Percentiles rank a stretch among this genome's conserved stretches.
phyloP scores from a whole-genome alignment of 2,888 invertebrate species.

The Thera obeliscata region DNA sequence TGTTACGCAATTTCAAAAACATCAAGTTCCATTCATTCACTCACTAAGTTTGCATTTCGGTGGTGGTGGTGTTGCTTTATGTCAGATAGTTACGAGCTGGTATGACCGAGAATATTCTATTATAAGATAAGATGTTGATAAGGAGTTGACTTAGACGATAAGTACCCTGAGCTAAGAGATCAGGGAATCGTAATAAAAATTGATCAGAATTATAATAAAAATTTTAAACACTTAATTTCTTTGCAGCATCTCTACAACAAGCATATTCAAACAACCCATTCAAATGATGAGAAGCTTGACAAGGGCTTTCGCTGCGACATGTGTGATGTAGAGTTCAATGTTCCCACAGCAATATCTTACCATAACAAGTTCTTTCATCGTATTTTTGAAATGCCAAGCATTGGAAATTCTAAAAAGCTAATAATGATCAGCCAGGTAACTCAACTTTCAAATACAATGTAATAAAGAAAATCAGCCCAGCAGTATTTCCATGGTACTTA shows the following conservation, averaged over 20 bases:
- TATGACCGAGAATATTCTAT: no score
- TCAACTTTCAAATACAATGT: background rate
- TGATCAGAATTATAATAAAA: no score
- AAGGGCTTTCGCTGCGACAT: conserved; percentile 77
- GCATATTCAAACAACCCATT: conserved; percentile 80
- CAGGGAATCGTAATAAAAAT: no score
- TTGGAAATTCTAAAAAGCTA: conserved; percentile 75
- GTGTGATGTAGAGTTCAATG: conserved; percentile 84
- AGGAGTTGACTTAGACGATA: no score
- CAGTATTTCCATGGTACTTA: background rate
- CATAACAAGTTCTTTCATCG: conserved; percentile 82
- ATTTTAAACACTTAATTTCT: background rate
- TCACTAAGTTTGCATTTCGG: no score
- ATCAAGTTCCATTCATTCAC: no score
- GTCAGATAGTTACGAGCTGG: no score
- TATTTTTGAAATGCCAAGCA: conserved; percentile 68
- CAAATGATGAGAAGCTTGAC: conserved; percentile 44
- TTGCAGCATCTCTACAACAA: conserved; percentile 85
- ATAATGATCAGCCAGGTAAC: conserved; percentile 66
- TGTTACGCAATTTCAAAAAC: no score
- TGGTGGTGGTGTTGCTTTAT: no score
- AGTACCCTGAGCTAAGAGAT: no score
- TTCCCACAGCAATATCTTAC: conserved; percentile 83
- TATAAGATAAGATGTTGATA: no score
- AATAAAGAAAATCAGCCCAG: background rate